These are phyloP conservation scores for Eulemur coronatus DNA, from an alignment of 2,797 vertebrate genomes.

Conservation along the genomic window DNA sequence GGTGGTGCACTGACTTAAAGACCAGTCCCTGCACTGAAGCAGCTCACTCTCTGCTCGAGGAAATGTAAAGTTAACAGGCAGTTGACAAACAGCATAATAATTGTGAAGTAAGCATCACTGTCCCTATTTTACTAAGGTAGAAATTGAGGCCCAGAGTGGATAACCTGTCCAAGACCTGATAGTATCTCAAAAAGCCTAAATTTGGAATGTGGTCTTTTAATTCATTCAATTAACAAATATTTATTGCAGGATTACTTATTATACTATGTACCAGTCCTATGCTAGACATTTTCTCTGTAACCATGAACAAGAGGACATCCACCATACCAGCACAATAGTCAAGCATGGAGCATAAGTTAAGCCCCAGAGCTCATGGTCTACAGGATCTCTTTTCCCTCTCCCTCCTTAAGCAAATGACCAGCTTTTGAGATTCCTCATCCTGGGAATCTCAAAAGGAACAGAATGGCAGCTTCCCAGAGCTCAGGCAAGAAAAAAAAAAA, in stretches of 20 bases:
- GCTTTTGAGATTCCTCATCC: background rate
- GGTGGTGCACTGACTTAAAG: background rate
- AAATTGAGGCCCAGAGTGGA: background rate
- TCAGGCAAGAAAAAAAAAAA: background rate
- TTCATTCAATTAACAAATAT: background rate
- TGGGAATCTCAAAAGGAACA: background rate
- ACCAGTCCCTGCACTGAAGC: background rate
- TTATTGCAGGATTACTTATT: background rate
- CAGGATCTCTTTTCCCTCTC: background rate
- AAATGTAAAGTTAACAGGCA: background rate
- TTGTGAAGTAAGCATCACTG: background rate
- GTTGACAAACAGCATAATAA: background rate
- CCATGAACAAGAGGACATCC: background rate
- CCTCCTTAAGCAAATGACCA: background rate
- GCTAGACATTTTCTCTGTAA: background rate
- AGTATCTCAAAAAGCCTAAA: background rate
- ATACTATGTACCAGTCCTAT: fast-evolving
- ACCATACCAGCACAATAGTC: fast-evolving
- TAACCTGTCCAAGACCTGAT: background rate
- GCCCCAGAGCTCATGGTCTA: background rate
- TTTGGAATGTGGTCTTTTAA: background rate
- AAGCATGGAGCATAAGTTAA: background rate
- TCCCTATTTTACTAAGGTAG: background rate
- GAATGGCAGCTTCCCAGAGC: background rate
- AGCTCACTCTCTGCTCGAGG: background rate